Base-by-base conservation (phyloP, 1,140 invertebrate species). In the Panonychus citri region DNA sequence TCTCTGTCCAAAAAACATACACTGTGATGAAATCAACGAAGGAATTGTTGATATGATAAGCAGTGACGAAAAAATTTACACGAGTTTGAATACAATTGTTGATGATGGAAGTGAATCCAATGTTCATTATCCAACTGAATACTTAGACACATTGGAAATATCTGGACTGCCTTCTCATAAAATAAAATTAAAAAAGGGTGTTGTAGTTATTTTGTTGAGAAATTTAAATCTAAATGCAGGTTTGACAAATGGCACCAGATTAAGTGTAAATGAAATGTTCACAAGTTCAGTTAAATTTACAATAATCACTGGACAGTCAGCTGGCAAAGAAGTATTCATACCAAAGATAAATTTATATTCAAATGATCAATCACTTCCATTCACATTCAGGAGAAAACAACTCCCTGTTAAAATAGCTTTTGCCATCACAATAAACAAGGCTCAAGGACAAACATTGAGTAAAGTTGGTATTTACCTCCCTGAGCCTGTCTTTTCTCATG, bases 361-460 rank as follows among this genome's bases (percentile, higher is more conserved):
- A n/a, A 8, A 4, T 5, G 40, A 17, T 5, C 5, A 5, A 17
- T 4, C 5, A 4, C 19, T 21, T n/a, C 40, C 40, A 17, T 43
- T n/a, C 19, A 21, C 5, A 17, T 8, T 43, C 5, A 43, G 17
- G 15, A 4, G 37, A 34, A 13, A 27, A 24, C 60, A 61, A 52
- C 54, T 61, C 40, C 53, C 48, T 13, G 19, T 58, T 15, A 25
- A 30, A 43, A 34, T 60, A 10, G 30, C 73, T 30, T 77, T 75
- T 64, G 67, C 70, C 21, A 71, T 76, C 65, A 69, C 71, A 24
- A 73, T 74, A 48, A 76, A 74, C 62, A 75, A 78, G 72, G 30
- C n/a, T n/a, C n/a, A n/a, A n/a, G n/a, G n/a, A n/a, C 69, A 73
- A 55, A 67, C 71, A 63, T 59, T 68, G 51, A 19, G 63, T 59